phyloP scores from a whole-genome alignment of 30 jellyfish, hydroid and myxozoan species.

The Chrysaora quinquecirrha region DNA sequence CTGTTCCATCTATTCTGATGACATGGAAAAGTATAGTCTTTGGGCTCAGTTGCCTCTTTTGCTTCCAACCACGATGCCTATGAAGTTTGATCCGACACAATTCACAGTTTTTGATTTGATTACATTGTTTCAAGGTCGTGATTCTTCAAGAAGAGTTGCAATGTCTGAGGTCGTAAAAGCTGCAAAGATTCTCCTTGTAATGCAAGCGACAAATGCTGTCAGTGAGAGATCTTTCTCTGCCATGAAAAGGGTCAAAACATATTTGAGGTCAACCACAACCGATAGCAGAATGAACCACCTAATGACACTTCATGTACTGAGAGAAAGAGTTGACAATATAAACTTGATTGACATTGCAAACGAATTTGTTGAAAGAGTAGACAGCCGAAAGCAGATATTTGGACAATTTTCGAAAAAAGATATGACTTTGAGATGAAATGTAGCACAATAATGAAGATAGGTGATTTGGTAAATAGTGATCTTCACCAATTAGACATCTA shows the following conservation, averaged over 20 bases:
- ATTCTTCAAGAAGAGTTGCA: slow-evolving; percentile 49
- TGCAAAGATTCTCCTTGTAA: too few species aligned
- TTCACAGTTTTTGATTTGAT: slow-evolving; percentile 44
- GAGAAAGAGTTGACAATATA: slow-evolving; percentile 16
- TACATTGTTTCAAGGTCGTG: slow-evolving; percentile 51
- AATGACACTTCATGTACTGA: too few species aligned
- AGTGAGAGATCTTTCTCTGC: too few species aligned
- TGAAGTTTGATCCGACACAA: too few species aligned
- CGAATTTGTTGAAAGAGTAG: slow-evolving; percentile 19
- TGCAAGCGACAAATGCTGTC: too few species aligned
- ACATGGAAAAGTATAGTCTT: slow-evolving; percentile 43
- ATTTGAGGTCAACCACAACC: slow-evolving; percentile 26
- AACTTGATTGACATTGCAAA: slow-evolving; percentile 16
- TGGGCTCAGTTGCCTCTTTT: slow-evolving; percentile 52
- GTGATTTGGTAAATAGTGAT: background rate
- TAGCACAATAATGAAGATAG: background rate
- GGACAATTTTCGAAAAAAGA: slow-evolving; percentile 21
- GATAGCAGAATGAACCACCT: slow-evolving; percentile 29
- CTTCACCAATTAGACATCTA: background rate
- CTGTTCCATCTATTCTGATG: slow-evolving; percentile 65
- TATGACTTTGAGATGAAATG: background rate
- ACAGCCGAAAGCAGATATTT: slow-evolving; percentile 18
- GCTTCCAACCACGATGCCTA: slow-evolving; percentile 32
- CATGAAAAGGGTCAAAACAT: too few species aligned
- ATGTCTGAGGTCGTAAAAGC: too few species aligned